phyloP scores from a whole-genome alignment of 1,140 invertebrate genomes.

The Drosophila jambulina region DNA sequence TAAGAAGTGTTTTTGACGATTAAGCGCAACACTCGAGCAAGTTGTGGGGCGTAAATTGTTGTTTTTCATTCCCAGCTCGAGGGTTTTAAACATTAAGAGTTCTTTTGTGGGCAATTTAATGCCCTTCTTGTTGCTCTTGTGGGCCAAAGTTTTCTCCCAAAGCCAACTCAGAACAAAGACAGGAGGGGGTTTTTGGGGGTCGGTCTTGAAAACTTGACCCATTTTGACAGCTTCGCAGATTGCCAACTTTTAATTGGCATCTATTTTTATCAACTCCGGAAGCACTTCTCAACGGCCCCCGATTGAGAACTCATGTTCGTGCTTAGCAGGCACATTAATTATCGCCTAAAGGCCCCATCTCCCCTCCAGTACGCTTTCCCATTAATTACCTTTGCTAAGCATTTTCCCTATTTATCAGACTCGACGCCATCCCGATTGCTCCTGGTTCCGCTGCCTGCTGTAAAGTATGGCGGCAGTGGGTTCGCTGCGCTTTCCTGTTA shows the following conservation, averaged over 20 bases:
- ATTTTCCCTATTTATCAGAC: constrained; percentile 64
- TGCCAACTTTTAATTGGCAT: constrained; percentile 61
- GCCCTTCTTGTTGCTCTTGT: constrained; percentile 18
- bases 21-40: constrained; percentile 61
- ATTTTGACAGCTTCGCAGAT: constrained; percentile 49
- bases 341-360: constrained; percentile 36
- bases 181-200: neutral
- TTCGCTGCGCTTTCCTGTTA: constrained; percentile 6
- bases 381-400: constrained; percentile 68
- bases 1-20: constrained; percentile 70
- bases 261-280: constrained; percentile 50
- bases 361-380: constrained; percentile 22
- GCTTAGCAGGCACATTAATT: constrained; percentile 63
- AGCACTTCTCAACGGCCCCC: constrained; percentile 21
- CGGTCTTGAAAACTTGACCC: constrained; percentile 36
- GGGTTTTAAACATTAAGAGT: constrained; percentile 42
- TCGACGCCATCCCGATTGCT: constrained; percentile 8
- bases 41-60: constrained; percentile 44
- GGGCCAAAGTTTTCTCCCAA: constrained; percentile 23
- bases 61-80: constrained; percentile 30
- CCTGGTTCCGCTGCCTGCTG: neutral
- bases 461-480: neutral
- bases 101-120: constrained; percentile 49
- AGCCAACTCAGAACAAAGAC: constrained; percentile 24
- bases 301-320: constrained; percentile 36